Evolutionary conservation across 2,888 invertebrate species (phyloP), one percentile per base, ranked within the genome.

Genomic region (Vannuccia rotundouncinata): DNA sequence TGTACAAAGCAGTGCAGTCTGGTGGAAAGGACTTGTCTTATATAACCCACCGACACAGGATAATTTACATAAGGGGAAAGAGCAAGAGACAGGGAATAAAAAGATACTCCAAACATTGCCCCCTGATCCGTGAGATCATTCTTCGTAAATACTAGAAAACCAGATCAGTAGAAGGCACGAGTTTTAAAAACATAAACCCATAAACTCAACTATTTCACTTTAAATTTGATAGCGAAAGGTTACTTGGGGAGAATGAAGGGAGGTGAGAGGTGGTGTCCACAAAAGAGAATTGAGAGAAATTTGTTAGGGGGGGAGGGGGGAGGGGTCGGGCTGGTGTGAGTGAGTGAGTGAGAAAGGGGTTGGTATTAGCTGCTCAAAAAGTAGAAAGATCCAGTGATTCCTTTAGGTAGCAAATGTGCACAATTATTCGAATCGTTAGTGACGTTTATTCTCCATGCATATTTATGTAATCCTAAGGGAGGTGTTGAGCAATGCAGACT

Each of bases 41-140:
- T n/a, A n/a, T n/a, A n/a, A n/a, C n/a, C n/a, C n/a, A n/a, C n/a
- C n/a, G n/a, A n/a, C n/a, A n/a, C n/a, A n/a, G n/a, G n/a, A n/a
- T n/a, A n/a, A n/a, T n/a, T n/a, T n/a, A n/a, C n/a, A n/a, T n/a
- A n/a, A n/a, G n/a, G 45, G 17, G 45, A 45, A 27, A 66, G 66
- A 66, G 66, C 66, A 13, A 66, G 66, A 66, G 66, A 66, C 22
- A 66, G 66, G 25, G 66, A 66, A 66, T 13, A 66, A 66, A 66
- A 22, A 17, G 17, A 66, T 13, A 13, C 66, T 22, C 5, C 2
- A 66, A 22, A 5, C 25, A 66, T 13, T 66, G 66, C 25, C 66
- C 25, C 22, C 13, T 66, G 66, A 66, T 66, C 66, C 66, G 66
- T 66, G 66, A 66, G 10, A 66, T 22, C 5, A 2, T 22, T 66